A percentile compares a stretch with the other conserved stretches of the same genome.
Conservation (phyloP, 2,113 vertebrate species). For the Cyprinodon tularosa region DNA sequence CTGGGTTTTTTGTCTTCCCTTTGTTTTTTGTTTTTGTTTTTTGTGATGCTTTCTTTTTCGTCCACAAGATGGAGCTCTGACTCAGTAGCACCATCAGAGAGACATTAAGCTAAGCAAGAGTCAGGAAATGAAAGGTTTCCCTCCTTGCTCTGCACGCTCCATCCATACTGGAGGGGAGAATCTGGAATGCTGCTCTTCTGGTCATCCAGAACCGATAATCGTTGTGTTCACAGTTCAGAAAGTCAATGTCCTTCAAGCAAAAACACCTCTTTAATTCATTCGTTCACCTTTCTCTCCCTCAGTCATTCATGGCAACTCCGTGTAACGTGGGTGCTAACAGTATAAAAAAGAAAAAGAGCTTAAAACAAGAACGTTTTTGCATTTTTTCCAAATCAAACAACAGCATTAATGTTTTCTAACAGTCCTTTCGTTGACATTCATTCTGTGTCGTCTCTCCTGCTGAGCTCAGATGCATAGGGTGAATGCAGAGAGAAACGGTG, state of each 20-base stretch:
- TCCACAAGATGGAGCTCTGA: constrained; percentile 70
- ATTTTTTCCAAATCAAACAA: constrained; percentile 37
- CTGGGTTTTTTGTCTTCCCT: constrained; percentile 34
- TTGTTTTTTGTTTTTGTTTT: constrained; percentile 24
- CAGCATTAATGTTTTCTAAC: constrained; percentile 64
- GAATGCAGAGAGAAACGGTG: constrained; percentile 36
- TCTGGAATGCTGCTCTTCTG: constrained; percentile 22
- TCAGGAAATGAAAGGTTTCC: constrained; percentile 34
- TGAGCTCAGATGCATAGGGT: constrained; percentile 75
- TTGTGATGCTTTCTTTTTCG: constrained; percentile 42
- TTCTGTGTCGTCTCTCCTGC: constrained; percentile 56
- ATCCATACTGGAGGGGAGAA: constrained; percentile 27
- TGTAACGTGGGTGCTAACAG: constrained; percentile 15
- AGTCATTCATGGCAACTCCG: constrained; percentile 17
- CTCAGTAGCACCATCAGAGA: constrained; percentile 73
- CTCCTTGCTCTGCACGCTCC: constrained; percentile 11
- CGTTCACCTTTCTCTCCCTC: constrained; percentile 16
- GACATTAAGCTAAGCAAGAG: constrained; percentile 53
- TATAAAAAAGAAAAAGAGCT: constrained; percentile 45
- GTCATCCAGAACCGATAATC: constrained; percentile 17
- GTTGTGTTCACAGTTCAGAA: constrained; percentile 20
- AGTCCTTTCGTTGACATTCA: constrained; percentile 75
- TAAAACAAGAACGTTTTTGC: constrained; percentile 32
- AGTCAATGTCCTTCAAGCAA: constrained; percentile 24
- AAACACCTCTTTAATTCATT: constrained; percentile 34